Conservation (phyloP, 23 tunicate genomes). For the Trididemnum miniatum region DNA sequence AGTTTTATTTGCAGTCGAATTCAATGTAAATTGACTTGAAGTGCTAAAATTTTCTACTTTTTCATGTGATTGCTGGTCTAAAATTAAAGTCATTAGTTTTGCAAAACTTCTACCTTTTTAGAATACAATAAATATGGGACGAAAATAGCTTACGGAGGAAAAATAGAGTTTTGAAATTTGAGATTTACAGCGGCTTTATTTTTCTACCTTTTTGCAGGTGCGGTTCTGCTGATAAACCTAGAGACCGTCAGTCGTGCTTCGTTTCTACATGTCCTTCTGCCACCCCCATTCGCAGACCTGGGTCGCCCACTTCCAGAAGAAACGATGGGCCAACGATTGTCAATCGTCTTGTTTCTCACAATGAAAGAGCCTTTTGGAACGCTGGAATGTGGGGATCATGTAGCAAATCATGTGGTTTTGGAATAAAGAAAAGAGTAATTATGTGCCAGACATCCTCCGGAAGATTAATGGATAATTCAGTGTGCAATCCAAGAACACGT, state of each 20-base stretch:
- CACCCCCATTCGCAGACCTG: conserved; percentile 5
- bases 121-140: no score
- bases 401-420: conserved; percentile 75
- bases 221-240: conserved; percentile 48
- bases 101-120: no score
- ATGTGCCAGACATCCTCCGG: conserved; percentile 59
- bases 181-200: no score
- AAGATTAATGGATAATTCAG: conserved; percentile 28
- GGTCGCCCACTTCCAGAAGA: background rate
- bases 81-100: no score
- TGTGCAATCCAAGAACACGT: conserved; percentile 38
- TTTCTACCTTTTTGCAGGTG: conserved; percentile 64
- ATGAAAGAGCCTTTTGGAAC: conserved; percentile 57
- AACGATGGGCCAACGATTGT: conserved; percentile 17
- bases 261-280: conserved; percentile 44
- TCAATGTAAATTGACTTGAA: no score
- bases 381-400: conserved; percentile 85
- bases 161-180: no score
- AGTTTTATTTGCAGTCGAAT: no score
- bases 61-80: no score
- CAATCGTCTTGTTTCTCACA: background rate
- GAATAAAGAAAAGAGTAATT: conserved; percentile 58
- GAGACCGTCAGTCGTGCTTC: conserved; percentile 58
- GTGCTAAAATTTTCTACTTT: no score
- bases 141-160: no score